These are phyloP conservation scores for Tenthredo distinguenda DNA, from an alignment of 2,888 invertebrate genomes.

Conservation along the genomic window DNA sequence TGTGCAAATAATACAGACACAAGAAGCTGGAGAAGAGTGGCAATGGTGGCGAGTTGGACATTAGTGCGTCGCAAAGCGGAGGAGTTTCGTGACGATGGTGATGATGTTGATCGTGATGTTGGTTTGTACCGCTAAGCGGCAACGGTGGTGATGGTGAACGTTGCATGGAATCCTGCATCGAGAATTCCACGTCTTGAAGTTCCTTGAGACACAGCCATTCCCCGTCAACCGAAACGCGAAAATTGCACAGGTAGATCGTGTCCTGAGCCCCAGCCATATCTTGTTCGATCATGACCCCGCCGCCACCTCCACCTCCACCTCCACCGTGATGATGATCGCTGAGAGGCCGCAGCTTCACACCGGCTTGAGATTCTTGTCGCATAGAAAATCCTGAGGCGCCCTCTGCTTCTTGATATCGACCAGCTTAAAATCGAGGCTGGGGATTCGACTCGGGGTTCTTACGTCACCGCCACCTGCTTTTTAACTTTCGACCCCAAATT, in stretches of 20 bases:
- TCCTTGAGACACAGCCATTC: constrained; percentile 98
- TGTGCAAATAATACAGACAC: constrained; percentile 71
- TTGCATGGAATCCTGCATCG: constrained; percentile 86
- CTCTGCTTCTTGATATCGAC: constrained; percentile 52
- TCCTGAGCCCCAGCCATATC: constrained; percentile 95
- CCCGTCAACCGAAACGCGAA: constrained; percentile 97
- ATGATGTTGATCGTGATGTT: constrained; percentile 63
- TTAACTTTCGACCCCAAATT: neutral
- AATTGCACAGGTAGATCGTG: constrained; percentile 98
- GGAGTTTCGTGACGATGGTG: constrained; percentile 67
- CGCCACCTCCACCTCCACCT: constrained; percentile 58
- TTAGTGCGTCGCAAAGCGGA: constrained; percentile 74
- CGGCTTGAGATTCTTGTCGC: constrained; percentile 73
- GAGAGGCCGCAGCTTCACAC: constrained; percentile 71
- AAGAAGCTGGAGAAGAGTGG: constrained; percentile 76
- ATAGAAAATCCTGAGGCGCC: constrained; percentile 65
- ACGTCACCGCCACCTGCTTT: constrained; percentile 35
- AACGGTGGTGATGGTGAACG: constrained; percentile 83
- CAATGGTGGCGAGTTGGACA: constrained; percentile 74
- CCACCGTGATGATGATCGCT: constrained; percentile 66
- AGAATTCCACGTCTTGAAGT: constrained; percentile 92
- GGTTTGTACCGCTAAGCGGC: constrained; percentile 79
- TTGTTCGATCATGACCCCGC: constrained; percentile 78
- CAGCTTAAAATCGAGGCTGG: constrained; percentile 14
- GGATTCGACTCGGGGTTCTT: constrained; percentile 24